Base-by-base conservation (phyloP, 2,113 vertebrate genomes). In the Caretta caretta region DNA sequence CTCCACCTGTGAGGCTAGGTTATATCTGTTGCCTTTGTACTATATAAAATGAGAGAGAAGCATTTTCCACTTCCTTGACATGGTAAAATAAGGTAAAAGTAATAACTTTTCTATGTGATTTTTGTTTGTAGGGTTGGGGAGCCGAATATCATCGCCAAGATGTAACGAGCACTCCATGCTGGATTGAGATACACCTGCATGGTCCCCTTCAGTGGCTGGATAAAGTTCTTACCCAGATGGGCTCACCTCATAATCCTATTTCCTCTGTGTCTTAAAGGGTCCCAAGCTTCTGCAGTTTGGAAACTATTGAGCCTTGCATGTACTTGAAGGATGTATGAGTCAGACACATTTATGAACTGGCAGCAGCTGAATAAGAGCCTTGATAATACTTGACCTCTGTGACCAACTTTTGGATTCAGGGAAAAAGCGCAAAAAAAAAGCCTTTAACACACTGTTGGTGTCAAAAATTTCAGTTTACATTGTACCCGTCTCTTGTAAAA, bases 221-320 rank as follows among this genome's bases (percentile, higher is more conserved):
- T 98, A 99, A 99, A 98, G 99, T 99, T 96, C 99, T 99, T 83
- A 99, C 99, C 95, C 99, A 99, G 97, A 99, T 99, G 99, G 99
- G 99, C 86, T 99, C 99, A 69, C 99, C 99, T 97, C 99, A 99
- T 97, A 99, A 99, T 97, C 99, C 99, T 65, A 99, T 99, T 98
- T 99, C 99, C 72, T 99, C 99, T 4, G 99, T 99, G 98, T 99
- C 99, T 98, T 99, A 98, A 98, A 96, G 38, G 84, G 92, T 97
- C 93, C 90, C 62, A 65, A 96, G 96, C 96, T 96, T 95, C 95
- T 96, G 96, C 93, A 75, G 97, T 96, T 97, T 94, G 97, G 94
- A 98, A 96, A 98, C 96, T 97, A 27, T 95, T 98, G 98, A 98
- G 98, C 98, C 98, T 97, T 98, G 98, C 98, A 98, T 98, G 98